These are phyloP conservation scores for Xanthia togata DNA, from an alignment of 2,888 invertebrate genomes.

Conservation along the genomic window DNA sequence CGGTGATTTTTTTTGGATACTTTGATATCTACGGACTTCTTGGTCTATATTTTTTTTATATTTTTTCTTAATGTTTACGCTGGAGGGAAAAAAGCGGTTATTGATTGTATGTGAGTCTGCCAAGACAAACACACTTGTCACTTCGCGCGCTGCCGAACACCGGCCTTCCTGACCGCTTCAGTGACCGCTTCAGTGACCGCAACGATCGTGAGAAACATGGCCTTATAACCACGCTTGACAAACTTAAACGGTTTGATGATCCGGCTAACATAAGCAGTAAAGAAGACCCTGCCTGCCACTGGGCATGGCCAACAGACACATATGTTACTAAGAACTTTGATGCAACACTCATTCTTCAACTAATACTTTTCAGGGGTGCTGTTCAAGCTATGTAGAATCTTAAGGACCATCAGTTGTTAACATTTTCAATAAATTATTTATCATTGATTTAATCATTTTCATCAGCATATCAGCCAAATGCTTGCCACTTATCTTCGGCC, in stretches of 20 bases:
- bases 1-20: too few species aligned
- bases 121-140: too few species aligned
- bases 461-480: too few species aligned
- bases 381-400: too few species aligned
- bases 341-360: background rate
- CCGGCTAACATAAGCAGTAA: background rate
- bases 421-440: too few species aligned
- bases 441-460: too few species aligned
- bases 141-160: slow-evolving; percentile 5
- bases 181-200: slow-evolving; percentile 22
- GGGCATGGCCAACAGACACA: background rate
- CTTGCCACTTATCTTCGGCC: too few species aligned
- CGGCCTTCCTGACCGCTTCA: slow-evolving; percentile 39
- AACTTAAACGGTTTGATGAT: background rate
- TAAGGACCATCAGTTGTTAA: too few species aligned
- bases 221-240: slow-evolving; percentile 15
- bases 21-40: too few species aligned
- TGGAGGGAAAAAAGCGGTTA: background rate
- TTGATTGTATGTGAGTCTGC: too few species aligned
- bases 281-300: background rate
- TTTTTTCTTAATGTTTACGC: background rate
- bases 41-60: too few species aligned
- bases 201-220: slow-evolving; percentile 29
- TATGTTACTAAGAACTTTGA: background rate
- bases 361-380: too few species aligned